Percentiles rank a stretch among this genome's conserved stretches.
phyloP scores from a whole-genome alignment of 2,888 invertebrate species.

The Psylliodes chrysocephalus region DNA sequence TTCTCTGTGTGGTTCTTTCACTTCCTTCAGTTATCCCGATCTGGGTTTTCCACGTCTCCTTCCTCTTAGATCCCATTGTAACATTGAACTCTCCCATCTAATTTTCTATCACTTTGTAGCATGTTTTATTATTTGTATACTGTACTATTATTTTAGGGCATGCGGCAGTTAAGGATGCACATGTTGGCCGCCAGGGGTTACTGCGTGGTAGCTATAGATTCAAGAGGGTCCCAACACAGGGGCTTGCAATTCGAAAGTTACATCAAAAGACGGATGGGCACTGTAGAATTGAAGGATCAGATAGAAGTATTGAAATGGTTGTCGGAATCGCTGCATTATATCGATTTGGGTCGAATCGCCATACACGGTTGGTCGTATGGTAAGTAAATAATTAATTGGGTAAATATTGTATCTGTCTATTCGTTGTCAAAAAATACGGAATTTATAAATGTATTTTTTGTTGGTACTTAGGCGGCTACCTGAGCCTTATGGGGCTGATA shows the following conservation, averaged over 20 bases:
- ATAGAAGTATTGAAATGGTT: constrained; percentile 89
- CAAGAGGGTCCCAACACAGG: constrained; percentile 93
- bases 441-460: too few species aligned
- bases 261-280: constrained; percentile 90
- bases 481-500: constrained; percentile 93
- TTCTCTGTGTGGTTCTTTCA: too few species aligned
- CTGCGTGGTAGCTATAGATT: constrained; percentile 95
- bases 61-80: too few species aligned
- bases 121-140: too few species aligned
- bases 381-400: constrained; percentile 51
- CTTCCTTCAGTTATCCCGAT: too few species aligned
- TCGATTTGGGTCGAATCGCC: constrained; percentile 92
- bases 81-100: too few species aligned
- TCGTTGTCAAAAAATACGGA: too few species aligned
- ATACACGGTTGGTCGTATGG: constrained; percentile 99
- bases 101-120: too few species aligned
- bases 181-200: constrained; percentile 96
- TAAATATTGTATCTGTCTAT: too few species aligned
- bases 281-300: constrained; percentile 93
- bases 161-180: constrained; percentile 91
- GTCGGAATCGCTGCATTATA: constrained; percentile 83
- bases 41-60: too few species aligned
- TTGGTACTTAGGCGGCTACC: constrained; percentile 91
- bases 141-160: constrained; percentile 74
- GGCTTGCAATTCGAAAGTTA: constrained; percentile 93